Evolutionary conservation across 2,797 vertebrate species (phyloP).

Genomic region (Coregonus ussuriensis): DNA sequence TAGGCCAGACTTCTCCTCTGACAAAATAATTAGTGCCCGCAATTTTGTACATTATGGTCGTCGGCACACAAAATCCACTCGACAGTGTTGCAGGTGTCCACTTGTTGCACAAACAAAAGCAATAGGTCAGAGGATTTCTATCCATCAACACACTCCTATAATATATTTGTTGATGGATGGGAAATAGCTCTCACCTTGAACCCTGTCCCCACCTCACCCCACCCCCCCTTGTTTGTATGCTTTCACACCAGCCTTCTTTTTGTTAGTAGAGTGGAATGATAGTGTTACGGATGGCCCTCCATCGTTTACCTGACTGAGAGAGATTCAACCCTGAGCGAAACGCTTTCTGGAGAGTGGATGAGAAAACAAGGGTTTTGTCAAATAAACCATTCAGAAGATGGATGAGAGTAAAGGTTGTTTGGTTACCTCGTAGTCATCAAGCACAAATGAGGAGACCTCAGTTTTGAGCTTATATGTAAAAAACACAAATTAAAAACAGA

Average conservation of each 20-base stretch:
- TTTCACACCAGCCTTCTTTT: neutral
- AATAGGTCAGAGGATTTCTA: conserved; percentile 31
- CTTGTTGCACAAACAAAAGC: conserved; percentile 13
- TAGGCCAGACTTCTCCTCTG: neutral
- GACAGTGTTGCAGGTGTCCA: conserved; percentile 23
- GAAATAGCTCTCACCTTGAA: conserved; percentile 18
- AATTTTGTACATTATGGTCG: neutral
- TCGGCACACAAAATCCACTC: conserved; percentile 22
- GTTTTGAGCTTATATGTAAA: neutral
- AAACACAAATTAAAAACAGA: neutral
- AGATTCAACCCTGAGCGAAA: neutral
- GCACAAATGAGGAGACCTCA: neutral
- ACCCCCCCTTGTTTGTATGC: conserved; percentile 33
- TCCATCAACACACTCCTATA: conserved; percentile 38
- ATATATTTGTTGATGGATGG: conserved; percentile 39
- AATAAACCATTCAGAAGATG: conserved; percentile 4
- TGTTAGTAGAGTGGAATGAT: too few relatives aligned
- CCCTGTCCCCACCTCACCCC: neutral
- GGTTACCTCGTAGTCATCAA: neutral
- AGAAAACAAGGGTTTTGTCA: conserved; percentile 35
- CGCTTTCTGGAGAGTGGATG: conserved; percentile 22
- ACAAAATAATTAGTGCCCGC: neutral
- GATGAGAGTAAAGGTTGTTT: neutral
- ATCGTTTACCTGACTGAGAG: neutral
- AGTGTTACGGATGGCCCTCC: too few relatives aligned